These are phyloP conservation scores for Lophius americanus DNA, from an alignment of 2,797 vertebrate genomes.

Conservation along the genomic window DNA sequence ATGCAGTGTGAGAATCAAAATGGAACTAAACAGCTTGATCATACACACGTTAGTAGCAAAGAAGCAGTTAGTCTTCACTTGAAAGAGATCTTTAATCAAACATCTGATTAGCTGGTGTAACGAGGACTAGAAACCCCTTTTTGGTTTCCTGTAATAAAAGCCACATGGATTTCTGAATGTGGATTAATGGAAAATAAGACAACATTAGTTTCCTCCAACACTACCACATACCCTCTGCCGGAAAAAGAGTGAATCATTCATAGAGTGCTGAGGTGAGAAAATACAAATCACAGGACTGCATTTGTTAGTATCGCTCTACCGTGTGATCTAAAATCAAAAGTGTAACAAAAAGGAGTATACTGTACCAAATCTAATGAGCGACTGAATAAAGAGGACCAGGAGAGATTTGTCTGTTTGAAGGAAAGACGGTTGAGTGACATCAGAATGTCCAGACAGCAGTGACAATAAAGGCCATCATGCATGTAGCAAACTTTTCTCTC, in stretches of 20 bases:
- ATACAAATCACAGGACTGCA: constrained; percentile 43
- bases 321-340: constrained; percentile 50
- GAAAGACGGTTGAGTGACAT: constrained; percentile 69
- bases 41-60: neutral
- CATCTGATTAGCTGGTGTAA: constrained; percentile 37
- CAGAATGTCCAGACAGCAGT: constrained; percentile 27
- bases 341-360: constrained; percentile 72
- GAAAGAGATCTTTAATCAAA: constrained; percentile 3
- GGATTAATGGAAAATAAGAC: neutral
- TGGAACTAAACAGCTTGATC: neutral
- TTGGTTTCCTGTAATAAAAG: constrained; percentile 3
- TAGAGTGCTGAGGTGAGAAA: constrained; percentile 40
- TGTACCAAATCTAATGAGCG: constrained; percentile 89
- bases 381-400: constrained; percentile 89
- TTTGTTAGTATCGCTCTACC: constrained; percentile 71
- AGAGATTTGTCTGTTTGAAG: constrained; percentile 87
- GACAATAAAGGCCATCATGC: constrained; percentile 8
- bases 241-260: constrained; percentile 26
- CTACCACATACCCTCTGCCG: constrained; percentile 67
- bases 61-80: constrained; percentile 12
- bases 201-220: constrained; percentile 42
- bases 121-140: constrained; percentile 3
- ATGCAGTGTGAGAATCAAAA: neutral
- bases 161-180: constrained; percentile 18
- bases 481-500: constrained; percentile 21